Evolutionary conservation across 2,888 invertebrate genomes (phyloP).

Genomic region (Heliconius ismenius): DNA sequence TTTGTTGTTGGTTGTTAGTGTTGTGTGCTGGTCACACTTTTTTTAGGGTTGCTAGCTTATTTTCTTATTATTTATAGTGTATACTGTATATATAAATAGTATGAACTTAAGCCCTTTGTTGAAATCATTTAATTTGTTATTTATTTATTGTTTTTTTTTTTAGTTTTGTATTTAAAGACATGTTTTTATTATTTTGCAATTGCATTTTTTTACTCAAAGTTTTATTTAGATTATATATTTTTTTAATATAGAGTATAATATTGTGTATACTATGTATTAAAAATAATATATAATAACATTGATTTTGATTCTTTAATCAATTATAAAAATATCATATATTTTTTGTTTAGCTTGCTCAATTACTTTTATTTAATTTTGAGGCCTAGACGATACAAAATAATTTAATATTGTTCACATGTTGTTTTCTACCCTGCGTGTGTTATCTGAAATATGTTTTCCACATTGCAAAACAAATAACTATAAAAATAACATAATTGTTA

Average conservation of each 20-base stretch:
- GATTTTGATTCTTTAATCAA: too few relatives aligned
- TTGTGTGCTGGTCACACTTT: constrained; percentile 45
- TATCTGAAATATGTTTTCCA: background rate
- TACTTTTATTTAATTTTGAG: constrained; percentile 40
- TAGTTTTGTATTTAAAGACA: background rate
- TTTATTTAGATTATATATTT: background rate
- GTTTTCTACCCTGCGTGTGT: constrained; percentile 28
- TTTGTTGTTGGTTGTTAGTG: constrained; percentile 20
- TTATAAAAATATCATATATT: background rate
- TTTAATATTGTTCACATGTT: constrained; percentile 25
- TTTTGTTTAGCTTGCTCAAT: constrained; percentile 41
- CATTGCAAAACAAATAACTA: too few relatives aligned
- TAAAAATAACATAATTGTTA: too few relatives aligned
- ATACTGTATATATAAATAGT: constrained; percentile 8
- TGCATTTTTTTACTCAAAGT: background rate
- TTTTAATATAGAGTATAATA: background rate
- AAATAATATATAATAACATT: too few relatives aligned
- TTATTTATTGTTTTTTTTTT: background rate
- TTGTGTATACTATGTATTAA: too few relatives aligned
- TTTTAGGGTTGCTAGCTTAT: constrained; percentile 33
- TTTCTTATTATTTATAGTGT: constrained; percentile 9
- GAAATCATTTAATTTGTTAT: background rate
- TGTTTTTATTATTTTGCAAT: background rate
- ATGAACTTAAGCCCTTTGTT: background rate
- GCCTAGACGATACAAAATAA: constrained; percentile 40